Base-by-base conservation (phyloP, 2,888 invertebrate genomes). In the Micoletzkya japonica region DNA sequence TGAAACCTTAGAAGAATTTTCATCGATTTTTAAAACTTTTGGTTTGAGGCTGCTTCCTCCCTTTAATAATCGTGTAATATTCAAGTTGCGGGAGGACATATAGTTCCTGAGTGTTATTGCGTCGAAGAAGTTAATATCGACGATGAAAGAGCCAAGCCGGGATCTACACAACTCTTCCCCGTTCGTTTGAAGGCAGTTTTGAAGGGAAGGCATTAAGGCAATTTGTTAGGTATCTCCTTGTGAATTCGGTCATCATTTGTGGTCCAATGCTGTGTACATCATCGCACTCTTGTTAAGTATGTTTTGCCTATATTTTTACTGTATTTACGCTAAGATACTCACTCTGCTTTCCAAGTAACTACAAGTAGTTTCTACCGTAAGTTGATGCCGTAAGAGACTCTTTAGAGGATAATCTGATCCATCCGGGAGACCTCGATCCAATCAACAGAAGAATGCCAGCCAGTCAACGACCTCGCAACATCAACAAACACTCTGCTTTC, bases 231-330 rank as follows among this genome's bases (percentile, higher is more conserved):
- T 66, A 4, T 66, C 57, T 44, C 68, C 68, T 30, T 58, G 44
- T 66, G 85, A 87, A 20, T 84, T 85, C 14, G 82, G 87, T 14
- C 87, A 87, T 60, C 95, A 92, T 87, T 89, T 96, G 50, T 96
- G 95, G 95, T 95, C 95, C 77, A 97, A 98, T 88, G 91, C 97
- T 0, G 89, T 98, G 88, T 95, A 95, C 87, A 90, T 98, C 73
- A 91, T 98, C 81, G 91, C 95, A 0, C 93, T 95, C 86, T 88
- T 98, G 61, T 88, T 98, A 73, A 81, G 88, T 88, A 77, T 78
- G 84, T 76, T 10, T 64, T n/a, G n/a, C 39, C 61, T 64, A 20
- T 20, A n/a, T 10, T 64, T 7, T 64, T 2, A 37, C 34, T 4
- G 26, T 57, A 24, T 17, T 68, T 17, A 4, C n/a, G n/a, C n/a